Evolutionary conservation across 2,113 vertebrate species (phyloP), one percentile per base, ranked within the genome.

Genomic region (Phrynosoma blainvillii): DNA sequence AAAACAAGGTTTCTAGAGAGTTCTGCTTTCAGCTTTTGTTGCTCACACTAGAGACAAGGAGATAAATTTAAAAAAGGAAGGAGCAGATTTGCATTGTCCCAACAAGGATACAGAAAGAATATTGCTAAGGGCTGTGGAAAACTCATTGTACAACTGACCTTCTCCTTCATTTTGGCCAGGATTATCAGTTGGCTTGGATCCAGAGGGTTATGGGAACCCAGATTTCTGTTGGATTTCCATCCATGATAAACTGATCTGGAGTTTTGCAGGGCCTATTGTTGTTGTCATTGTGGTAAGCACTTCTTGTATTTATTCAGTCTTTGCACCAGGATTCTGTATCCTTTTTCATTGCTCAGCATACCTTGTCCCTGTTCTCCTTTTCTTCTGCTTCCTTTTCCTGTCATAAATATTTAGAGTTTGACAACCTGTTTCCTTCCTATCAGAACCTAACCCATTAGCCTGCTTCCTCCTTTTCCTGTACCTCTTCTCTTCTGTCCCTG

Each of bases 181-280:
- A 79, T 96, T 99, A 91, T 97, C 99, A 0, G 99, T 99, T 30
- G 99, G 99, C 82, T 94, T 99, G 93, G 98, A 99, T 94, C 99
- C 99, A 0, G 98, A 99, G 85, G 98, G 99, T 90, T 99, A 99
- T 0, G 99, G 99, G 68, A 99, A 99, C 96, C 98, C 98, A 0
- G 99, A 99, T 94, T 99, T 99, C 93, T 99, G 99, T 91, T 99
- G 98, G 99, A 98, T 99, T 94, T 99, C 99, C 25, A 97, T 99
- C 94, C 98, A 99, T 13, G 98, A 99, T 95, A 99, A 99, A 93
- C 98, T 99, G 90, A 97, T 99, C 95, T 99, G 98, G 98, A 99
- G 98, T 96, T 99, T 99, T 75, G 99, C 99, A 76, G 98, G 99
- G 93, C 99, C 99, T 76, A 97, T 99, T 11, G 96, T 97, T 96